These are phyloP conservation scores for Synanthedon tipuliformis DNA, from an alignment of 2,888 invertebrate genomes.

Conservation along the genomic window DNA sequence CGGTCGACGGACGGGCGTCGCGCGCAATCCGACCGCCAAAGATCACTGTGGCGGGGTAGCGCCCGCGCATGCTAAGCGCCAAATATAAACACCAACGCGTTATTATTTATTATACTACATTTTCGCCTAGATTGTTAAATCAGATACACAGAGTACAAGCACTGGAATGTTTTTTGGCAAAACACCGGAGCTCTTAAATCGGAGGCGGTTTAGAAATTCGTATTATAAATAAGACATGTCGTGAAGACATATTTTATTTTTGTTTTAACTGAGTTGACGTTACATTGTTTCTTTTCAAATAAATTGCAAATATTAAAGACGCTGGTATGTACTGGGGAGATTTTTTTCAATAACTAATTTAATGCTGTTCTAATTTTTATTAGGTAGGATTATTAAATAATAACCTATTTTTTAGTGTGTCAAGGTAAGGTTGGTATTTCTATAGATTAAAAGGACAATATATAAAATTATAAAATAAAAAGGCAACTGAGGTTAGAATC, in stretches of 20 bases:
- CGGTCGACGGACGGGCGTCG: constrained; percentile 15
- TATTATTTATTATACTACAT: constrained; percentile 55
- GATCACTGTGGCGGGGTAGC: constrained; percentile 24
- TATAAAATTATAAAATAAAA: too few relatives aligned
- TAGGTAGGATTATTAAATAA: too few relatives aligned
- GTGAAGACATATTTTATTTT: neutral
- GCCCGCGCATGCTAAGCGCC: constrained; percentile 15
- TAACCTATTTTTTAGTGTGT: too few relatives aligned
- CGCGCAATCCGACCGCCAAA: constrained; percentile 11
- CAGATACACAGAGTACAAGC: constrained; percentile 25
- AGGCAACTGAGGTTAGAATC: too few relatives aligned
- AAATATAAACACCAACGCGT: constrained; percentile 34
- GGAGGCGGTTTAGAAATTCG: constrained; percentile 11
- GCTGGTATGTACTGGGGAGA: too few relatives aligned
- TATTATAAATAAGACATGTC: constrained; percentile 13
- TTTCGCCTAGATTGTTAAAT: constrained; percentile 44
- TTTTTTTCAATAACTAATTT: too few relatives aligned
- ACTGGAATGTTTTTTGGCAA: constrained; percentile 39
- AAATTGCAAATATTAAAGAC: too few relatives aligned
- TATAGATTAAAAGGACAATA: too few relatives aligned
- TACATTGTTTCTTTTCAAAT: neutral
- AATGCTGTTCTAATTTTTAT: too few relatives aligned
- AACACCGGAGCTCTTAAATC: constrained; percentile 25
- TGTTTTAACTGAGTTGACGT: neutral
- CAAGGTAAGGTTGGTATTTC: too few relatives aligned